Evolutionary conservation across 2,797 vertebrate genomes (phyloP).

Genomic region (Muraenolepis orangiensis): DNA sequence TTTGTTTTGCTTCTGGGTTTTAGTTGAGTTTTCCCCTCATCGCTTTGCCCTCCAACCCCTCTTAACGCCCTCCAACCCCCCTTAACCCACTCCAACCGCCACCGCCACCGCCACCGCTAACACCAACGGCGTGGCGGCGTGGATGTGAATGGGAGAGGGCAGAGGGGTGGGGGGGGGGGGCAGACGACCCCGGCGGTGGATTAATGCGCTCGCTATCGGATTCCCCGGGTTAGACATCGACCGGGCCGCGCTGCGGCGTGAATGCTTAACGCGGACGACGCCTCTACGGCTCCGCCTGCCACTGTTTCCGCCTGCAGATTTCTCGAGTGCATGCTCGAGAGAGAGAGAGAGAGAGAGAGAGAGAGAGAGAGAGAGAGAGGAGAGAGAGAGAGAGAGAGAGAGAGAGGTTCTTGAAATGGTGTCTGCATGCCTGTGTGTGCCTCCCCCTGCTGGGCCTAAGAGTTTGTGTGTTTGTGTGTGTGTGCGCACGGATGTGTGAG

Average conservation of each 20-base stretch:
- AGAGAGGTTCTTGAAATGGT: background rate
- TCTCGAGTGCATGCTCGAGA: background rate
- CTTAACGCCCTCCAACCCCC: slow-evolving; percentile 10
- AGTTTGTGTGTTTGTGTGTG: background rate
- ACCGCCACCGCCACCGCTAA: slow-evolving; percentile 35
- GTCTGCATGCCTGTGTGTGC: slow-evolving; percentile 13
- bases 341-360: background rate
- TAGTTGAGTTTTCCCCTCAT: slow-evolving; percentile 22
- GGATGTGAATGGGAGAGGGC: slow-evolving; percentile 61
- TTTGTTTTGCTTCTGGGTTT: slow-evolving; percentile 32
- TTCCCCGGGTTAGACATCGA: slow-evolving; percentile 62
- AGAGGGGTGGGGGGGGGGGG: slow-evolving; percentile 56
- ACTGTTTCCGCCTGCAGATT: background rate
- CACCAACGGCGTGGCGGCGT: slow-evolving; percentile 39
- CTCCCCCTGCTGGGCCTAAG: background rate
- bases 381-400: background rate
- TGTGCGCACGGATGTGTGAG: background rate
- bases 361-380: background rate
- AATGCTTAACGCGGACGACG: slow-evolving; percentile 49
- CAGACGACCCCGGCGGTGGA: slow-evolving; percentile 66
- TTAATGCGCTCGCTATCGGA: slow-evolving; percentile 74
- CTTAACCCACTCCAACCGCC: background rate
- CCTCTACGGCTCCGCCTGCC: background rate
- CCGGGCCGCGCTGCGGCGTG: slow-evolving; percentile 56
- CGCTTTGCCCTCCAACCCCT: background rate